Percentiles rank a stretch among this genome's conserved stretches.
These are phyloP conservation scores for Pyrochroa serraticornis DNA, from an alignment of 2,888 invertebrate genomes.

Conservation along the genomic window DNA sequence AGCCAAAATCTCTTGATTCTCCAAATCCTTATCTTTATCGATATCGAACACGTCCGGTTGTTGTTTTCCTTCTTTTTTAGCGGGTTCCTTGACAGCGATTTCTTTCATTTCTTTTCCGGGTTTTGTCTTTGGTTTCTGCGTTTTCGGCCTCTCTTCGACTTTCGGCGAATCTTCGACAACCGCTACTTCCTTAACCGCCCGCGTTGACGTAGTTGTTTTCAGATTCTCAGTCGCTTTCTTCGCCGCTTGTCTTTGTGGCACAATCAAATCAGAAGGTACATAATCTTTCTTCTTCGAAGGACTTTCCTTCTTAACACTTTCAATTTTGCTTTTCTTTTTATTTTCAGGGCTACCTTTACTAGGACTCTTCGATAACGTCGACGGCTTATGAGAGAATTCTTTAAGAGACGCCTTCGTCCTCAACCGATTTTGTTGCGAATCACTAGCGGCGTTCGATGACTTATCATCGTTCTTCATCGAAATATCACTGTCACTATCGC, in stretches of 20 bases:
- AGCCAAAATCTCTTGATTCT: slow-evolving; percentile 69
- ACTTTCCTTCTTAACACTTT: slow-evolving; percentile 35
- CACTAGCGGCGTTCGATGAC: slow-evolving; percentile 68
- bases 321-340: slow-evolving; percentile 45
- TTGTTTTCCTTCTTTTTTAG: slow-evolving; percentile 29
- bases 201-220: slow-evolving; percentile 67
- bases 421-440: slow-evolving; percentile 71
- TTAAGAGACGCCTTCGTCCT: slow-evolving; percentile 86
- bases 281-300: slow-evolving; percentile 60
- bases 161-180: slow-evolving; percentile 33
- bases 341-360: slow-evolving; percentile 48
- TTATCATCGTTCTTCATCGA: slow-evolving; percentile 67
- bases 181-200: slow-evolving; percentile 49
- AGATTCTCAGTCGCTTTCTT: slow-evolving; percentile 90
- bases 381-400: slow-evolving; percentile 69
- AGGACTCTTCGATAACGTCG: slow-evolving; percentile 45
- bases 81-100: slow-evolving; percentile 37
- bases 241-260: slow-evolving; percentile 88
- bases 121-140: slow-evolving; percentile 43
- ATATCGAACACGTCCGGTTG: slow-evolving; percentile 61
- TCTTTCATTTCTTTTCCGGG: slow-evolving; percentile 54
- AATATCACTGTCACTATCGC: slow-evolving; percentile 66
- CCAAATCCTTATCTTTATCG: slow-evolving; percentile 66
- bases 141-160: slow-evolving; percentile 40
- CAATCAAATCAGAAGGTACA: slow-evolving; percentile 80